A percentile compares a stretch with the other conserved stretches of the same genome.
phyloP scores from a whole-genome alignment of 2,797 vertebrate species.

The Sardinella longiceps region DNA sequence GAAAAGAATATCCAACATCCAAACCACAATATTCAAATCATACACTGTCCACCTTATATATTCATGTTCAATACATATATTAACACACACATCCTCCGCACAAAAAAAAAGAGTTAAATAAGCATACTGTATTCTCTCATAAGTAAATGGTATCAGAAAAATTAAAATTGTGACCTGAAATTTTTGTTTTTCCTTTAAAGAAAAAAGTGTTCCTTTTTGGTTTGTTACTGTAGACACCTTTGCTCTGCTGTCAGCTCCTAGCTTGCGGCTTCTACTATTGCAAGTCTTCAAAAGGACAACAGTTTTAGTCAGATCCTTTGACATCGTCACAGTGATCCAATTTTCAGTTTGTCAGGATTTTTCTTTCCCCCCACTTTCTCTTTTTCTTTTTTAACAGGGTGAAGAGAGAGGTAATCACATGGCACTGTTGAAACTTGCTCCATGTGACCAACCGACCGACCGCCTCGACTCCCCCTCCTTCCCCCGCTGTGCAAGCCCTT shows the following conservation, averaged over 20 bases:
- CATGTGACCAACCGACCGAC: slow-evolving; percentile 45
- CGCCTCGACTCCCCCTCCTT: slow-evolving; percentile 46
- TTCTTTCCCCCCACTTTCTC: slow-evolving; percentile 22
- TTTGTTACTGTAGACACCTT: not conserved
- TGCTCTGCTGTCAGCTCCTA: not conserved
- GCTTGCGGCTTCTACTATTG: not conserved
- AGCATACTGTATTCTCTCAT: slow-evolving; percentile 60
- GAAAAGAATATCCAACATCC: slow-evolving; percentile 73
- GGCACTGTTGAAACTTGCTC: slow-evolving; percentile 73
- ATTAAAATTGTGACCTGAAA: slow-evolving; percentile 72
- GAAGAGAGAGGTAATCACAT: slow-evolving; percentile 53
- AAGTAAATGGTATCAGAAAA: slow-evolving; percentile 57
- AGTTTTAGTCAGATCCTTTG: slow-evolving; percentile 41
- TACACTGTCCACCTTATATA: slow-evolving; percentile 52
- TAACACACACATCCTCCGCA: slow-evolving; percentile 67
- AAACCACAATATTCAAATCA: slow-evolving; percentile 71
- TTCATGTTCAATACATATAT: slow-evolving; percentile 73
- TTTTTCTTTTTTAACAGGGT: slow-evolving; percentile 44
- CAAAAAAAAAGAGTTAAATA: slow-evolving; percentile 76
- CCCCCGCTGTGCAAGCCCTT: slow-evolving; percentile 48
- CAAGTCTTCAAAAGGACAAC: slow-evolving; percentile 54
- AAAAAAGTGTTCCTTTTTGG: slow-evolving; percentile 3
- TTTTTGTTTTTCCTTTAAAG: slow-evolving; percentile 13
- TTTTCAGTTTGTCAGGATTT: slow-evolving; percentile 48
- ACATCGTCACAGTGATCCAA: slow-evolving; percentile 56